These are phyloP conservation scores for Caenorhabditis becei DNA, from an alignment of 2,888 invertebrate species.

Conservation along the genomic window DNA sequence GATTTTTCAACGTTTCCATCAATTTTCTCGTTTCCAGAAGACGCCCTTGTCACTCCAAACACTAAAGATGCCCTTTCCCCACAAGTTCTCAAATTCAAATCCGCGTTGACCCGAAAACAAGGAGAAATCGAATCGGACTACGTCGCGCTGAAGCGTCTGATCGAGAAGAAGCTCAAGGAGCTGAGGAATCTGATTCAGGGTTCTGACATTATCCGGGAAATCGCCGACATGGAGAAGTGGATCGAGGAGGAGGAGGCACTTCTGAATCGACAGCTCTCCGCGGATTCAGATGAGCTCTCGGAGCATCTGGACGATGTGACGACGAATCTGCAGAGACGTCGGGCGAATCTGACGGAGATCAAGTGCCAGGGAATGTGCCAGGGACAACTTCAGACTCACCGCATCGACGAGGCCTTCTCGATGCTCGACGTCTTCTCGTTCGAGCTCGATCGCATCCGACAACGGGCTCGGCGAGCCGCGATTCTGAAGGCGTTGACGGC, in stretches of 20 bases:
- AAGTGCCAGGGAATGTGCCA: constrained; percentile 29
- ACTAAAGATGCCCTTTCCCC: constrained; percentile 31
- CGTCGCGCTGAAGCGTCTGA: constrained; percentile 18
- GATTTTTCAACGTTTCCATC: no score
- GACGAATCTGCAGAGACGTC: constrained; percentile 37
- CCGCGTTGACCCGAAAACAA: constrained; percentile 44
- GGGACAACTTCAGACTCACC: constrained; percentile 24
- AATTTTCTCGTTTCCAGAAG: constrained; percentile 20
- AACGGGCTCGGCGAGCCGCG: constrained; percentile 13
- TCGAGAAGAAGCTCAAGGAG: constrained; percentile 25
- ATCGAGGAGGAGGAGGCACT: constrained; percentile 34
- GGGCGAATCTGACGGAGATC: constrained; percentile 44
- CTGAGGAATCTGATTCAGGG: constrained; percentile 29
- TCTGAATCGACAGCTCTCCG: constrained; percentile 26
- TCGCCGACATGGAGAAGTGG: constrained; percentile 45
- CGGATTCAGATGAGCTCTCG: constrained; percentile 25
- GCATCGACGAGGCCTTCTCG: constrained; percentile 46
- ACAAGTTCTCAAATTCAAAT: constrained; percentile 28
- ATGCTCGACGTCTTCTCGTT: constrained; percentile 48
- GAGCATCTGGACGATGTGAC: constrained; percentile 31
- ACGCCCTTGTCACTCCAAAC: constrained; percentile 38
- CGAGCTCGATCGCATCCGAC: constrained; percentile 41
- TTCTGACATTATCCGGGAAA: constrained; percentile 26
- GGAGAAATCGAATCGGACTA: constrained; percentile 54
- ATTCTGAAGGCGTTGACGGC: constrained; percentile 24